Evolutionary conservation across 2,113 vertebrate species (phyloP), one percentile per base, ranked within the genome.

Genomic region (Aramus guarauna): DNA sequence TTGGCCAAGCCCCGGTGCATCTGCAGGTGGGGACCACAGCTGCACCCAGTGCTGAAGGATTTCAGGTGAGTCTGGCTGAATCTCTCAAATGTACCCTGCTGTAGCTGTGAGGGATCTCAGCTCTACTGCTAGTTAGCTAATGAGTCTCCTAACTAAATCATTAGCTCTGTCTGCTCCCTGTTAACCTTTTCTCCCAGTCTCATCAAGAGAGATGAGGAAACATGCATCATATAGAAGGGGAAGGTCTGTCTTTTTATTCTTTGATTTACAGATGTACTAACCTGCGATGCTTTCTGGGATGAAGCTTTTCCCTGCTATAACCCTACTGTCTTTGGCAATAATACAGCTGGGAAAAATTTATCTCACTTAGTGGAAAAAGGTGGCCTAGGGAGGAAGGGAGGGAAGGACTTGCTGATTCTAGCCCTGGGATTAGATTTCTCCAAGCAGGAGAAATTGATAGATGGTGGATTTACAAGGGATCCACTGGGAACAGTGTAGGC

Each of bases 401-500:
- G 84, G 67, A 95, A 92, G 73, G 82, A 64, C 59, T 86, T 96
- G 73, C 78, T 81, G 87, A 90, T 84, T 92, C 81, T 76, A 88
- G 84, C 47, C 39, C 45, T 90, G 82, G 91, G 63, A 88, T 93
- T 96, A 88, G 79, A 72, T 94, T 94, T 93, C 85, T 91, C 68
- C 72, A 84, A 71, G 71, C 92, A 85, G 64, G 67, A 81, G 52
- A 75, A 90, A 68, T 29, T 95, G 96, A 94, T 95, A 75, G 85
- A 92, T 85, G 81, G 88, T 84, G 78, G 79, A 78, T 96, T 97
- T 97, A 84, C 12, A 62, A 83, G 78, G 50, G 92, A 81, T 85
- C 93, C 60, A 10, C 39, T 58, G 90, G 94, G 92, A 95, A 43
- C 52, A n/a, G 68, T 9, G 5, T 3, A 74, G 88, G 88, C 92